phyloP scores from a whole-genome alignment of 2,113 vertebrate species.

The Numida meleagris region DNA sequence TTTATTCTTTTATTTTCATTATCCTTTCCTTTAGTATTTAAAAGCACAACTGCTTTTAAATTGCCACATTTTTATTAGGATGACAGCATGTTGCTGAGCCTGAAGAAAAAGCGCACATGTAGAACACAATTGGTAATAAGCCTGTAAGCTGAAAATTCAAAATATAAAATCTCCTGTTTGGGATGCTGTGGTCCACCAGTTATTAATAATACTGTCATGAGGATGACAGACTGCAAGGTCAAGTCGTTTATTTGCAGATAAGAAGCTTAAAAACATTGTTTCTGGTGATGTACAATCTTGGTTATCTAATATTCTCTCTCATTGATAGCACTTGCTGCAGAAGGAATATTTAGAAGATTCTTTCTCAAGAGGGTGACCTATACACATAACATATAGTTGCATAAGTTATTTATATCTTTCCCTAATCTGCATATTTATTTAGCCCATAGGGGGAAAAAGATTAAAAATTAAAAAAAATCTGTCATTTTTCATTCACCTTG shows the following conservation, averaged over 20 bases:
- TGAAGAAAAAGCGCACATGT: rapidly evolving
- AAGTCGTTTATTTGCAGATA: conserved; percentile 3
- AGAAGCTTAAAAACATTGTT: conserved; percentile 2
- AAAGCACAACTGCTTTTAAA: not conserved
- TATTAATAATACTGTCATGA: not conserved
- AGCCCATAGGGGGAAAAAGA: too few species aligned
- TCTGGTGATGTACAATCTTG: not conserved
- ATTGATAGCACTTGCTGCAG: not conserved
- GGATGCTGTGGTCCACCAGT: not conserved
- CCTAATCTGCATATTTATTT: not conserved
- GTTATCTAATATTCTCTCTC: not conserved
- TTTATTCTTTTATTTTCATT: too few species aligned
- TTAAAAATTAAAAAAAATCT: not conserved
- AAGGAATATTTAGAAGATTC: too few species aligned
- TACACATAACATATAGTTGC: not conserved
- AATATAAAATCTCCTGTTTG: not conserved
- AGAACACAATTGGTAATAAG: not conserved
- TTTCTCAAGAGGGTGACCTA: not conserved
- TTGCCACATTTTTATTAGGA: not conserved
- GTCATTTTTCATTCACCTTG: not conserved
- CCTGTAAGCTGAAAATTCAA: not conserved
- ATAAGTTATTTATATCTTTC: not conserved
- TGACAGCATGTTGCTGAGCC: not conserved
- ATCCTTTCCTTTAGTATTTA: too few species aligned
- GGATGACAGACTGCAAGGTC: conserved; percentile 8